These are phyloP conservation scores for Eueremaeus valkanovi DNA, from an alignment of 2,888 invertebrate species.

Conservation along the genomic window DNA sequence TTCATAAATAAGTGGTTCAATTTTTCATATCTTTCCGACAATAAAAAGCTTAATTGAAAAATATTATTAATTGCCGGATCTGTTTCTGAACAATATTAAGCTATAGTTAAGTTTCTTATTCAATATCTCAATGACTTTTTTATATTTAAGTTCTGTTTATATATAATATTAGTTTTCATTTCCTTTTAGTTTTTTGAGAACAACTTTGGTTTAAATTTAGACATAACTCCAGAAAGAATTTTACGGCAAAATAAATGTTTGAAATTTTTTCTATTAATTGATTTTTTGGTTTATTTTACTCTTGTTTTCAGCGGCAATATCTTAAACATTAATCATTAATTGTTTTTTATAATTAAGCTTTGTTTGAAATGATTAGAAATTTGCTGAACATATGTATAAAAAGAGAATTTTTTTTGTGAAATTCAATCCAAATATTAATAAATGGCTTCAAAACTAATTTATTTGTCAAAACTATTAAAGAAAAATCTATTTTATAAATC, in stretches of 20 bases:
- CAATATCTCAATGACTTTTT: not conserved
- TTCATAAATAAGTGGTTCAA: not conserved
- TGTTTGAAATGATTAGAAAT: no score
- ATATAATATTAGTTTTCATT: slow-evolving; percentile 19
- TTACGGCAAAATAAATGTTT: no score
- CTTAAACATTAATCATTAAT: no score
- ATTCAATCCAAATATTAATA: not conserved
- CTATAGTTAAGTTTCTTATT: no score
- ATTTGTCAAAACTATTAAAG: not conserved
- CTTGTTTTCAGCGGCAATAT: no score
- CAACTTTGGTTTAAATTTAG: not conserved
- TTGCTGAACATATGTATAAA: no score
- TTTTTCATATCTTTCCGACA: not conserved
- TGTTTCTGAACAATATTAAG: not conserved
- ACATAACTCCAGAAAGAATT: no score
- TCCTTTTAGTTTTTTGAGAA: not conserved
- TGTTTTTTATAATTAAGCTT: no score
- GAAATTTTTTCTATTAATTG: no score
- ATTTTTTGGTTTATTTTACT: no score
- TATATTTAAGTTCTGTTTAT: not conserved
- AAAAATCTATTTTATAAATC: not conserved
- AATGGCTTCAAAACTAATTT: slow-evolving; percentile 14
- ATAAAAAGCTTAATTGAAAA: not conserved
- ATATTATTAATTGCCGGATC: slow-evolving; percentile 5
- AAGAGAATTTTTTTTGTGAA: no score